phyloP scores from a whole-genome alignment of 2,113 vertebrate genomes.

The Tachysurus fulvidraco region DNA sequence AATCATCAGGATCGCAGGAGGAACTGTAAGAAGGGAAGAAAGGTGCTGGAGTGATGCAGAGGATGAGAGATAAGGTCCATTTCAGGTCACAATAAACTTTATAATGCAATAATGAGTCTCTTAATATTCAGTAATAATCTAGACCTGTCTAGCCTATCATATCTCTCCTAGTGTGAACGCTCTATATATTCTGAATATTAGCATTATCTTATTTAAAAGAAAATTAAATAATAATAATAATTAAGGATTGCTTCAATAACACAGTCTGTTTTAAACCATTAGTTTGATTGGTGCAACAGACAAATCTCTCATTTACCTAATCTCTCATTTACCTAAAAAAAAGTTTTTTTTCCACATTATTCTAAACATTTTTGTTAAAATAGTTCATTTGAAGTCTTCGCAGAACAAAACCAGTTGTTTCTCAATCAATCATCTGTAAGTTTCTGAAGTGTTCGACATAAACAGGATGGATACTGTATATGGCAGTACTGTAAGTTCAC shows the following conservation, averaged over 20 bases:
- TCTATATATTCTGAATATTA: not conserved
- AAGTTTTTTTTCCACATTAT: no score
- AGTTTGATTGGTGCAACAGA: not conserved
- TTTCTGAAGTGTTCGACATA: not conserved
- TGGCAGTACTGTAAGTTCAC: not conserved
- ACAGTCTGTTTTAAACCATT: not conserved
- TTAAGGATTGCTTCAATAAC: no score
- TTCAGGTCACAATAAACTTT: not conserved
- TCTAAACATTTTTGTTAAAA: not conserved
- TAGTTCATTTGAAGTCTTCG: not conserved
- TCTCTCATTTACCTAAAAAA: no score
- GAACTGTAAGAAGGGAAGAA: conserved; percentile 43
- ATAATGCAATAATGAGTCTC: not conserved
- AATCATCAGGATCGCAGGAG: conserved; percentile 69
- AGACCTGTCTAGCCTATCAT: not conserved
- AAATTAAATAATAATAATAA: no score
- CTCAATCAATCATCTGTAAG: not conserved
- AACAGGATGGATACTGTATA: no score
- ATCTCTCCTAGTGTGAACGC: not conserved
- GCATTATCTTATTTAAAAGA: not conserved
- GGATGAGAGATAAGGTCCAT: not conserved
- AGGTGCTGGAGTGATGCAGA: conserved; percentile 46
- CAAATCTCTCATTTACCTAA: no score
- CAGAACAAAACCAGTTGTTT: not conserved
- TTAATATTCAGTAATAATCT: not conserved